phyloP scores from a whole-genome alignment of 2,113 vertebrate genomes.

The mouse (Mus musculus) region GRCm39 chr13:88835001-88835500 shows the following conservation, averaged over 20 bases:
- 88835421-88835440: neutral
- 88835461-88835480: neutral
- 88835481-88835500: neutral
- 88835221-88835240: too few species aligned
- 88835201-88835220: fast-evolving
- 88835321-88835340: neutral
- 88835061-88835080: neutral
- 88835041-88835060: neutral
- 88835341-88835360: neutral
- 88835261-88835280: neutral
- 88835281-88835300: neutral
- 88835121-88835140: neutral
- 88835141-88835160: neutral
- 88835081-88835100: too few species aligned
- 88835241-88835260: neutral
- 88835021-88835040: neutral
- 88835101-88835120: neutral
- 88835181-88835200: neutral
- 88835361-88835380: neutral
- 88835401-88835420: neutral
- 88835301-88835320: too few species aligned
- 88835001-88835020: neutral
- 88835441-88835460: neutral
- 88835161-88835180: too few species aligned
- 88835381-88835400: neutral